Percentiles rank a stretch among this genome's conserved stretches.
phyloP scores from a whole-genome alignment of 1,140 invertebrate species.

The Habropoda laboriosa region DNA sequence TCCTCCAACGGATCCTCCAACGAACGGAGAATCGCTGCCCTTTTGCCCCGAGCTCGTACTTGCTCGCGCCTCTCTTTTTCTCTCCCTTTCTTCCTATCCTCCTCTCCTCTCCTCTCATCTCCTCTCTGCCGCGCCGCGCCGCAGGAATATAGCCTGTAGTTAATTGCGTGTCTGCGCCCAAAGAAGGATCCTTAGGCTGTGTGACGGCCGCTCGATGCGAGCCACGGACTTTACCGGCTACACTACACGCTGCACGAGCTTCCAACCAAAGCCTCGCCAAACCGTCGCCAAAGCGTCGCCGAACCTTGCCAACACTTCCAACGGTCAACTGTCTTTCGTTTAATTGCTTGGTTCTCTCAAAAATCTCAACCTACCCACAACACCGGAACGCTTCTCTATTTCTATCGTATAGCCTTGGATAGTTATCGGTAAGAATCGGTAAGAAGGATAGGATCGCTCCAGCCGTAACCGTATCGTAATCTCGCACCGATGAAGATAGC shows the following conservation, averaged over 20 bases:
- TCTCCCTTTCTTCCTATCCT: slow-evolving; percentile 13
- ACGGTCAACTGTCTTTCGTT: too few relatives aligned
- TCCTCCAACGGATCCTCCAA: too few relatives aligned
- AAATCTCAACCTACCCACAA: too few relatives aligned
- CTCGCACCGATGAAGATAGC: slow-evolving; percentile 66
- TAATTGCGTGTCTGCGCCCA: slow-evolving; percentile 79
- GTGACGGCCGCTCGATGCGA: slow-evolving; percentile 61
- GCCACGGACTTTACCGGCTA: not conserved
- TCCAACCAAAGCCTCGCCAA: not conserved
- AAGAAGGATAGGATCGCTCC: too few relatives aligned
- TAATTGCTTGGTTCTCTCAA: too few relatives aligned
- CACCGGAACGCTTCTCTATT: too few relatives aligned
- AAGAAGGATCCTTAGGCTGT: slow-evolving; percentile 76
- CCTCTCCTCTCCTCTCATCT: too few relatives aligned
- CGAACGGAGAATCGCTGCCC: slow-evolving; percentile 63
- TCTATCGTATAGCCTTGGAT: not conserved
- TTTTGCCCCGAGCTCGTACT: slow-evolving; percentile 17
- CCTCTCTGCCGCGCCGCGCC: slow-evolving; percentile 28
- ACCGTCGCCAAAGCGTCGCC: too few relatives aligned
- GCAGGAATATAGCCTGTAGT: slow-evolving; percentile 76
- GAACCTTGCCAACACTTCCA: too few relatives aligned
- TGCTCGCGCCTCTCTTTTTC: slow-evolving; percentile 20
- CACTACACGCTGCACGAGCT: not conserved
- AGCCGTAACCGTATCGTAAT: slow-evolving; percentile 40
- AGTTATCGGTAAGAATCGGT: too few relatives aligned